Evolutionary conservation across 2,797 vertebrate genomes (phyloP), one percentile per base, ranked within the genome.

Genomic region (Cirrhinus mrigala): DNA sequence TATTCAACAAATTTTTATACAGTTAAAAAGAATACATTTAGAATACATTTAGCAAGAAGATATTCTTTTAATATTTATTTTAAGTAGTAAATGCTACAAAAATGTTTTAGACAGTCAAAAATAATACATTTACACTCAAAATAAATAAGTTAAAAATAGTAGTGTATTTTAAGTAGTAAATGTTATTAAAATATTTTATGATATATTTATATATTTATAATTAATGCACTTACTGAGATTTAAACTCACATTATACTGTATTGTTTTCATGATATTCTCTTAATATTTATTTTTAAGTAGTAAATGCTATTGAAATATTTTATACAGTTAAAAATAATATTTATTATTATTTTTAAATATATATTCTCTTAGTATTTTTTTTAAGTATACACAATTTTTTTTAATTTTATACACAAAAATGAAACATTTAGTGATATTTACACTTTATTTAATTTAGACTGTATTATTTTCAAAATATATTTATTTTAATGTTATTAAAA

Each of bases 401-500:
- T 29, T 11, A 11, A n/a, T n/a, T 14, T 60, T 2, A 27, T 62
- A 15, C 60, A 62, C 24, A 62, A 62, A 62, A 62, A 62, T 22
- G 22, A 58, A 24, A 60, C n/a, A 14, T 58, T 12, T 58, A 12
- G 56, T 24, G 4, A 24, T 1, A 60, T 60, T 14, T 14, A 12
- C 58, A 9, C 54, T n/a, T n/a, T n/a, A n/a, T n/a, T n/a, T n/a
- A 22, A 22, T 9, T 22, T 9, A 56, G 0, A 15, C 14, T 29
- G 29, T 62, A 27, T 62, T 62, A 60, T 60, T 24, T 62, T 27
- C 5, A 6, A 60, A 10, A 60, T 58, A 6, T 11, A 60, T 62
- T 27, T 27, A 62, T 27, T 62, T 62, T 62, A n/a, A 74, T 50
- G 44, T 73, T 48, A 71, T 73, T 48, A 71, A 46, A 71, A 44